Evolutionary conservation across 2,113 vertebrate genomes (phyloP), one percentile per base, ranked within the genome.

Genomic region (Bufo bufo): DNA sequence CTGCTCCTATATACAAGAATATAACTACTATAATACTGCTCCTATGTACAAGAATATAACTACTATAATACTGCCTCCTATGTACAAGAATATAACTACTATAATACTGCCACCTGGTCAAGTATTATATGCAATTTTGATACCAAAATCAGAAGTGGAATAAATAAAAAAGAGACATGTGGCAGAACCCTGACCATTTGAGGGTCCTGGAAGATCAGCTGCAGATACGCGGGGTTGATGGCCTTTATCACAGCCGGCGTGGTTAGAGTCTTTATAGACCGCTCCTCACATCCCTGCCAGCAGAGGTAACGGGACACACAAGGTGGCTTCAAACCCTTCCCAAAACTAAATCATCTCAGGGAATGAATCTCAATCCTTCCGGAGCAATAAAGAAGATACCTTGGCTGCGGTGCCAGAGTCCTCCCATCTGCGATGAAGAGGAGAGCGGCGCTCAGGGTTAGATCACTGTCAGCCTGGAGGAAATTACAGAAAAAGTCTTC

Each of bases 361-460:
- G 58, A 80, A 43, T 56, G 78, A 43, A 45, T 80, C 43, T 58
- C 56, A 80, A 59, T 54, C 78, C 33, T 80, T 77, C 74, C 74
- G 49, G 47, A 50, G 17, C 49, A 47, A 77, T 77, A 77, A 50
- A 77, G 19, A 50, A 0, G 47, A 49, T 45, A 50, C 17, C 19
- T 77, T 12, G 11, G 19, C 47, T 13, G 47, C 19, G 8, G 9
- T 9, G 16, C 45, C 45, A 49, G 45, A 47, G 43, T 49, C 72
- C 33, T n/a, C 66, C 23, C 11, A 47, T 47, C 71, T 43, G 65
- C n/a, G 69, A 47, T 47, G 47, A 47, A 47, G 45, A 33, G 17
- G 45, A 75, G 45, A 4, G 9, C 17, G 19, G 45, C 69, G 69
- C 74, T 77, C 17, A 8, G 6, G 45, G 16, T 77, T 77, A 8